Base-by-base conservation (phyloP, 2,113 vertebrate genomes). In the Sturnira hondurensis region DNA sequence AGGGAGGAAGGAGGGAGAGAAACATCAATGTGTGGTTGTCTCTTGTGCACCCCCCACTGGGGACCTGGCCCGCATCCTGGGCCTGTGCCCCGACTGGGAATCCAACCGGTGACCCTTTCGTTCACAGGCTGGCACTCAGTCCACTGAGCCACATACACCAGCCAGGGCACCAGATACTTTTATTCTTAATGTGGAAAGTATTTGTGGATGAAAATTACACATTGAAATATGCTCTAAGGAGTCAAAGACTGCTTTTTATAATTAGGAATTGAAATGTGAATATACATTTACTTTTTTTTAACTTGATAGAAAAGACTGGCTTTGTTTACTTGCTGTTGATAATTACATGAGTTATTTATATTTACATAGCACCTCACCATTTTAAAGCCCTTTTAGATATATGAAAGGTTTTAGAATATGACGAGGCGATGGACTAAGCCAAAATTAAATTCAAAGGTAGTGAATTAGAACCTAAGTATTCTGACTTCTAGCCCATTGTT, bases 211-310 rank as follows among this genome's bases (percentile, higher is more conserved):
- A 65, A 78, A 81, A 89, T 65, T 36, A 26, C 67, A 38, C 38
- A 65, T 36, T 68, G 58, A 81, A 86, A 89, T 19, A 50, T 24
- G 58, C 5, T 20, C 17, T 83, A 50, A 77, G 65, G n/a, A 89
- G 67, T 82, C 80, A 93, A 43, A 89, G 41, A 45, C 41, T 47
- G 50, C 15, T 83, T 87, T 93, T 87, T 63, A 33, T 63, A 87
- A 87, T 52, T 91, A 91, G 83, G 36, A 71, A 68, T 95, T 86
- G 43, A 52, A 36, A 68, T 91, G 74, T 77, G 52, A 95, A n/a
- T 43, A 61, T 56, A 47, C 26, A 54, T 45, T 94, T 70, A 7
- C 58, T 76, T 73, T 93, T 84, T 63, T 67, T 73, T 56, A 56
- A 56, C 54, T 56, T 56, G 19, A 56, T 22, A 56, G 52, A 54